These are phyloP conservation scores for Cynaeus angustus DNA, from an alignment of 2,888 invertebrate species.

Conservation along the genomic window DNA sequence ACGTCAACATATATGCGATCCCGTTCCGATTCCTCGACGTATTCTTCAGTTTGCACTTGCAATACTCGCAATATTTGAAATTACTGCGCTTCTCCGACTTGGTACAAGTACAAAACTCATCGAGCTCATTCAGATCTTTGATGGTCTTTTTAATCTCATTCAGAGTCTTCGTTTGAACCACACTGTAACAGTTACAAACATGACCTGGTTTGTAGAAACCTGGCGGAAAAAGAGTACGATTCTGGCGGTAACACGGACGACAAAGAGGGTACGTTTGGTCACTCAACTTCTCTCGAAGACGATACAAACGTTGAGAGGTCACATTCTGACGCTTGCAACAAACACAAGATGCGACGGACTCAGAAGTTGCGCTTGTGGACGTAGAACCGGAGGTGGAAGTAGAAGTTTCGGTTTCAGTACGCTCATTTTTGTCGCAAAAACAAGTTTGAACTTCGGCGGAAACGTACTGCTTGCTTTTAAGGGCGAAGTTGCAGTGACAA, in stretches of 20 bases:
- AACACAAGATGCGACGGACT: constrained; percentile 47
- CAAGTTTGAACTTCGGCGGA: constrained; percentile 8
- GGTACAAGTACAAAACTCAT: constrained; percentile 56
- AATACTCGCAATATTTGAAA: constrained; percentile 56
- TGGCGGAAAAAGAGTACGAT: constrained; percentile 47
- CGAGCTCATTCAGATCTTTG: constrained; percentile 52
- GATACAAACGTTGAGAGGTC: constrained; percentile 47
- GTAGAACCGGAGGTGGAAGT: constrained; percentile 7
- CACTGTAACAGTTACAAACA: constrained; percentile 54
- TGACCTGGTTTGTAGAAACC: constrained; percentile 53
- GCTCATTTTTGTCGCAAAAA: not conserved
- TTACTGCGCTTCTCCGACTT: constrained; percentile 41
- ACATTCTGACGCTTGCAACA: constrained; percentile 56
- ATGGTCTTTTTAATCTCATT: constrained; percentile 55
- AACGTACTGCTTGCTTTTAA: constrained; percentile 7
- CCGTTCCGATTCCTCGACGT: constrained; percentile 65
- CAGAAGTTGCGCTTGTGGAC: not conserved
- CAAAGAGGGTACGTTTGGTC: constrained; percentile 54
- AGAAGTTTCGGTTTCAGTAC: not conserved
- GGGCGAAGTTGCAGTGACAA: too few relatives aligned
- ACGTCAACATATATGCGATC: constrained; percentile 71
- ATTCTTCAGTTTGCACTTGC: constrained; percentile 60
- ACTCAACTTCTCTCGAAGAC: constrained; percentile 44
- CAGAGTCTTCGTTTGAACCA: constrained; percentile 50
- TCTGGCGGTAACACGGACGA: constrained; percentile 52